These are phyloP conservation scores for Nansenia antarctica DNA, from an alignment of 2,113 vertebrate species.

Conservation along the genomic window DNA sequence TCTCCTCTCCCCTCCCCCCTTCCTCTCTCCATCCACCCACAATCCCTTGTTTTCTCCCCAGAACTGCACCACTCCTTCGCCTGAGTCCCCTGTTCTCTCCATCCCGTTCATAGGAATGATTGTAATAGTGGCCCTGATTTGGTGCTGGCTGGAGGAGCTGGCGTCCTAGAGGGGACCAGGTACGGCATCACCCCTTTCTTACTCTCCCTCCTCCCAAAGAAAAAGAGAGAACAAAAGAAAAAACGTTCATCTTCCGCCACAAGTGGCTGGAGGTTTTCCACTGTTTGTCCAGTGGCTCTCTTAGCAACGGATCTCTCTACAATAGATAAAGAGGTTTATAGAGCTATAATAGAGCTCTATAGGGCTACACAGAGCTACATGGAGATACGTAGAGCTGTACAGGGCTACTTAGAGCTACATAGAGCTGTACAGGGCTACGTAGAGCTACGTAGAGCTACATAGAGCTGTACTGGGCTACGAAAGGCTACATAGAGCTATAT, in stretches of 20 bases:
- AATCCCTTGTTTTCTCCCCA: constrained; percentile 71
- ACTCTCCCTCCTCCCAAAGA: constrained; percentile 37
- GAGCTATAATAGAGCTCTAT: too few relatives aligned
- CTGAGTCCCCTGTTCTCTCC: constrained; percentile 80
- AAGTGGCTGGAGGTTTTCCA: background rate
- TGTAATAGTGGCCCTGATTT: constrained; percentile 92
- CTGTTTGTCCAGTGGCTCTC: too few relatives aligned
- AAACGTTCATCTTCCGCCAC: background rate
- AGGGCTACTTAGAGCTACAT: background rate
- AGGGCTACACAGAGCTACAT: background rate
- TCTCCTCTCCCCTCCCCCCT: constrained; percentile 47
- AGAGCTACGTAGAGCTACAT: background rate
- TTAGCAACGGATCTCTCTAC: too few relatives aligned
- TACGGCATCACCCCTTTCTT: constrained; percentile 77
- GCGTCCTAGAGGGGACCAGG: constrained; percentile 85
- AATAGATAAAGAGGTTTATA: too few relatives aligned
- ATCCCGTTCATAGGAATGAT: constrained; percentile 90
- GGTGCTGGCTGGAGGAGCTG: constrained; percentile 95
- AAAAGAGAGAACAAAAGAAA: background rate
- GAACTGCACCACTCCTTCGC: constrained; percentile 78
- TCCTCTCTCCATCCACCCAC: constrained; percentile 48
- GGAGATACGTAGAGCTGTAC: background rate
- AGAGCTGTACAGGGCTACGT: background rate
- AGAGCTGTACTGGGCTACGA: background rate
- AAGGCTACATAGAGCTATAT: background rate